Base-by-base conservation (phyloP, 2,113 vertebrate genomes). In the Coryphaenoides rupestris region DNA sequence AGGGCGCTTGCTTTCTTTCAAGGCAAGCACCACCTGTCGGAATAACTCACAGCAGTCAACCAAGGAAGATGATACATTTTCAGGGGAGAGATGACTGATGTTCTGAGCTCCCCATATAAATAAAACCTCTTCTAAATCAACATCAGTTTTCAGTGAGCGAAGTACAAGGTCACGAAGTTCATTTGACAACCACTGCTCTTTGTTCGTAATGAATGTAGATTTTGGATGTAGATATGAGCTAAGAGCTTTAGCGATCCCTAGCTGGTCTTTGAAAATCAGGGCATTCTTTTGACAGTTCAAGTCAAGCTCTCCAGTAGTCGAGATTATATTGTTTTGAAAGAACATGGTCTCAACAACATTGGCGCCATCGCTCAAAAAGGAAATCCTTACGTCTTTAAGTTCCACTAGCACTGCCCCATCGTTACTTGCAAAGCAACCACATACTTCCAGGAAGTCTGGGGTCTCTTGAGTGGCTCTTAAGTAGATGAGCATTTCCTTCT, bases 401-500 rank as follows among this genome's bases (percentile, higher is more conserved):
- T 95, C 93, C 58, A 88, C 90, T 40, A 95, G 79, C 46, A 93
- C 84, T 0, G 64, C 82, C 14, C 94, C 93, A 0, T 70, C 78
- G 79, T 74, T 88, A 70, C 91, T 89, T 73, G 87, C 64, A 69
- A 96, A 93, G 74, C 92, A 89, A 14, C 94, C 94, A 69, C 93
- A 95, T 6, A 93, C 88, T 47, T 95, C 92, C 22, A 92, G 76
- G 59, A 74, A 87, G 58, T 89, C 89, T 14, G 84, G 59, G 40
- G 74, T 86, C 24, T 82, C 86, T 57, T 85, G 73, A 53, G 84
- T 91, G 50, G 77, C 72, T 82, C 86, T 89, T 72, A 94, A 72
- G 70, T 95, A 95, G 53, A 95, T 80, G 67, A 92, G 55, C 93
- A 95, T 93, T 64, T 93, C 82, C 65, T 92, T 82, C 75, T 92